Evolutionary conservation across 2,888 invertebrate genomes (phyloP), one percentile per base, ranked within the genome.

Genomic region (Thumatha senex): DNA sequence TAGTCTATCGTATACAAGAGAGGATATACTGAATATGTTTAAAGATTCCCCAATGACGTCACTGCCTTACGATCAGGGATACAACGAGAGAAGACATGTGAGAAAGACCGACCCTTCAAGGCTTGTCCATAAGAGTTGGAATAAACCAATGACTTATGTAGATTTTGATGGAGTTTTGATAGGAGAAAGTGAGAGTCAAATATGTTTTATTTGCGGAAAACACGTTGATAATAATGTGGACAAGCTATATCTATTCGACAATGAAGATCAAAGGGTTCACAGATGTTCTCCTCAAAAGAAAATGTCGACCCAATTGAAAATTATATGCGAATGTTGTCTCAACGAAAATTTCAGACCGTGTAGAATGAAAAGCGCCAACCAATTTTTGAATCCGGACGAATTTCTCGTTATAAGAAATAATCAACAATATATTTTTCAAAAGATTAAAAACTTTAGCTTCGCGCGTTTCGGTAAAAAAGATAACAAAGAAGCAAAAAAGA

Each of bases 391-490:
- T 35, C 62, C 80, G 0, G 85, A 90, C 35, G 90, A 92, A 53
- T 92, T 78, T 68, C 70, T 92, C 7, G 87, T 92, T 0, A 90
- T 92, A 41, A 77, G 80, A 46, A 90, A 92, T 38, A 92, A 91
- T 39, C 87, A 90, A 34, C 92, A 92, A 51, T 89, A 84, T 57
- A 87, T 91, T 41, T 91, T 86, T 51, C 84, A 88, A 51, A 89
- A 86, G 48, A 77, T 78, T 1, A 80, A 75, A 41, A 63, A 74
- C 10, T 75, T 82, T 1, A 71, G 60, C 51, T 74, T 72, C 4
- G 62, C 64, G 1, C 67, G 70, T 46, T 33, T 55, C 38, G 38
- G 52, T 31, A 61, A 52, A 36, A 68, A 68, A 46, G 68, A 75
- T 54, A 56, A 58, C 36, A 60, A 65, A n/a, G 63, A 64, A 9